Evolutionary conservation across 2,113 vertebrate species (phyloP), one percentile per base, ranked within the genome.

Genomic region (Lepisosteus oculatus): DNA sequence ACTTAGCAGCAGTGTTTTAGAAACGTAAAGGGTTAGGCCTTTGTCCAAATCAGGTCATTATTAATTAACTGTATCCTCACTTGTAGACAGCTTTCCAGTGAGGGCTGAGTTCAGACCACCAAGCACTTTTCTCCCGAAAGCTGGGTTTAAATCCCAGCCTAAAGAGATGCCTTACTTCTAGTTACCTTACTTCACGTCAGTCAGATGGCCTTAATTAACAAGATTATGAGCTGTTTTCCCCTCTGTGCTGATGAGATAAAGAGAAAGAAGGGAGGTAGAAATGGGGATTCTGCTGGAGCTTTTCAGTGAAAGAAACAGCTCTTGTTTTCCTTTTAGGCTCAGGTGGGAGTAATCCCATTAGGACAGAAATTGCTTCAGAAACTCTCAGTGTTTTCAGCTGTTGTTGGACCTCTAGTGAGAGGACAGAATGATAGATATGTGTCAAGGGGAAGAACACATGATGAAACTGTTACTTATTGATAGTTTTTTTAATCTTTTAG

Each of bases 401-500:
- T 55, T 65, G 44, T 67, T 72, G 69, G 69, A 79, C 76, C 72
- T 67, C 69, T 70, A 69, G 61, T 59, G 71, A 67, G 69, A 77
- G 67, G 72, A 66, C 59, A 42, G 69, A 29, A 47, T 71, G 69
- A 71, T 59, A 59, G 43, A 15, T 43, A 62, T 6, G 9, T 55
- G 43, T 70, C 57, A 74, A 55, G 65, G 66, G 69, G 65, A 70
- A 55, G 29, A 66, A 76, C 74, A 70, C 66, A 78, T 72, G 74
- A 70, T 74, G 72, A 61, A 81, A 42, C 70, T 63, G 70, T 74
- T 70, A 67, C 56, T 71, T 43, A 15, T 41, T 71, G 55, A 78
- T 29, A 73, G 61, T 72, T 83, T 75, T 77, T 76, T 67, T 44
- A 64, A 73, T 82, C 78, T 66, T 66, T 81, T 43, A 61, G 70